Conservation (phyloP, 2,888 invertebrate genomes). For the Nomada flava region DNA sequence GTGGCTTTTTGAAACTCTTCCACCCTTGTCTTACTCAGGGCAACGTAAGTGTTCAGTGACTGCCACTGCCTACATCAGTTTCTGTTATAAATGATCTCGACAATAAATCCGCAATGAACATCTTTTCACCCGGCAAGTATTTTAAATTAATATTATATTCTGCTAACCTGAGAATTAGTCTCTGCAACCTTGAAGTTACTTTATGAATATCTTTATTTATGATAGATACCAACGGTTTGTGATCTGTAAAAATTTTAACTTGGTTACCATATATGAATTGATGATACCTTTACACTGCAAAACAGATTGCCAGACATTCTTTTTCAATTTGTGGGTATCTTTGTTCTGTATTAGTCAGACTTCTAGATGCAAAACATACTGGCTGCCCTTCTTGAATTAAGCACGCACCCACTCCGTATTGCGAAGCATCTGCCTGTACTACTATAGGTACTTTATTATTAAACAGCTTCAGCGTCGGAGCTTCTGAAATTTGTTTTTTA, state of each 20-base stretch:
- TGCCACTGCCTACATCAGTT: background rate
- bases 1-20: too few relatives aligned
- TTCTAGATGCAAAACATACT: constrained; percentile 77
- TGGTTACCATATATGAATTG: constrained; percentile 73
- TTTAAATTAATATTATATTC: background rate
- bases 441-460: constrained; percentile 66
- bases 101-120: constrained; percentile 15
- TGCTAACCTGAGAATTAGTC: background rate
- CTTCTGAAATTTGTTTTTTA: constrained; percentile 48
- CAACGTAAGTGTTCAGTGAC: constrained; percentile 1
- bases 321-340: constrained; percentile 82
- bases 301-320: constrained; percentile 77
- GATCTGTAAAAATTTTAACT: constrained; percentile 73
- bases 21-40: constrained; percentile 32
- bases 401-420: constrained; percentile 74
- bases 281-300: constrained; percentile 78
- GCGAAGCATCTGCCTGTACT: constrained; percentile 75
- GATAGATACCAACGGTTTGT: constrained; percentile 69
- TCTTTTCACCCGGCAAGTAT: constrained; percentile 10
- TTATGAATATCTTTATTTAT: constrained; percentile 73
- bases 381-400: constrained; percentile 77
- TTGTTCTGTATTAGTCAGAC: constrained; percentile 72
- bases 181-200: constrained; percentile 71
- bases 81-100: constrained; percentile 7
- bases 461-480: constrained; percentile 69